These are phyloP conservation scores for Diadema setosum DNA, from an alignment of 35 echinoderm and acorn worm genomes.

Conservation along the genomic window DNA sequence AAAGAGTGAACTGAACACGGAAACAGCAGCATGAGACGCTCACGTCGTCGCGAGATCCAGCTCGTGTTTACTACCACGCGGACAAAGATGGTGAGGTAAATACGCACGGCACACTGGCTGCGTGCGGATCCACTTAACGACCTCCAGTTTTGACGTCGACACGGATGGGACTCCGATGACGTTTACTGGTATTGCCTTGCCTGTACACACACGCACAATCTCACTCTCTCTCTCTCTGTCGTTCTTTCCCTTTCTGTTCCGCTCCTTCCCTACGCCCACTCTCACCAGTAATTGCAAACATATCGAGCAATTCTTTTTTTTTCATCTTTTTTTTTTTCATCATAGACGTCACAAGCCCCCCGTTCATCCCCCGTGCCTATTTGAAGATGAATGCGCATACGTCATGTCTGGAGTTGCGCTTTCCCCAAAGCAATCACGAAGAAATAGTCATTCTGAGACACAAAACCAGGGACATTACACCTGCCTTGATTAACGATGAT, in stretches of 20 bases:
- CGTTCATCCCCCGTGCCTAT: background rate
- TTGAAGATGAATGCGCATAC: background rate
- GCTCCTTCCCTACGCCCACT: background rate
- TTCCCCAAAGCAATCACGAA: no score
- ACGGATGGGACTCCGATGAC: background rate
- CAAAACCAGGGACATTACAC: background rate
- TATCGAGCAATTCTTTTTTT: background rate
- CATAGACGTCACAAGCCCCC: background rate
- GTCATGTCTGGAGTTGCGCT: background rate
- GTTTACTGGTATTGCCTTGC: background rate
- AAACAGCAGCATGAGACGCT: no score
- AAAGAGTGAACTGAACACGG: no score
- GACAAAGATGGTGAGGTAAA: no score
- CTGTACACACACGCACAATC: no score
- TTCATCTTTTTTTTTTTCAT: no score
- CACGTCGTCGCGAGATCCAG: no score
- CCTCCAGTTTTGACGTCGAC: conserved; percentile 19
- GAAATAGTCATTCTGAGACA: background rate
- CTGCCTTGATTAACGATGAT: background rate
- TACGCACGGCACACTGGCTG: background rate
- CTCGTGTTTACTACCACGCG: no score
- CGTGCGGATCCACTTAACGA: background rate
- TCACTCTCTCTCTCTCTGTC: no score
- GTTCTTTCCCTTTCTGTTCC: background rate
- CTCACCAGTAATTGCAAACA: background rate